A percentile compares a stretch with the other conserved stretches of the same genome.
Evolutionary conservation across 2,888 invertebrate species (phyloP).

Genomic region (Formica aserva): DNA sequence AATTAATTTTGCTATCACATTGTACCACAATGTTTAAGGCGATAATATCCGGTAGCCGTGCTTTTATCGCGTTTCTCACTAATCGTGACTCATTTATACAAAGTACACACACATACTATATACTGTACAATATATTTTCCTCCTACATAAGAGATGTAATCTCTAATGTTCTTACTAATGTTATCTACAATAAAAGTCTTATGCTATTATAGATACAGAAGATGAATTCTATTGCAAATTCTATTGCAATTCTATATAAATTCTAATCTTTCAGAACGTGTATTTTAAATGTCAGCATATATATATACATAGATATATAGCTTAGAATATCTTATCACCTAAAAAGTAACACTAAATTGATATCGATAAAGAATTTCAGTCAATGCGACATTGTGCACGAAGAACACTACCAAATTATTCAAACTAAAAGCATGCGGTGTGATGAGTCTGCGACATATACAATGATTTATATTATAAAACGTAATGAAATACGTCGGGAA

Average conservation of each 20-base stretch:
- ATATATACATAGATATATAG: background rate
- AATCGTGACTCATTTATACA: slow-evolving; percentile 56
- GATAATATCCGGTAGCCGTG: slow-evolving; percentile 44
- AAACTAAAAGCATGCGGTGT: slow-evolving; percentile 67
- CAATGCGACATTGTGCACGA: slow-evolving; percentile 15
- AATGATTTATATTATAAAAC: slow-evolving; percentile 57
- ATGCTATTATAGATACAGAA: background rate
- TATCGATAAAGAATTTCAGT: slow-evolving; percentile 34
- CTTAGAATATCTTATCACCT: slow-evolving; percentile 16
- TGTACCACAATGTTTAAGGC: background rate
- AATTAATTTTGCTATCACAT: slow-evolving; percentile 35
- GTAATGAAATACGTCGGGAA: slow-evolving; percentile 49
- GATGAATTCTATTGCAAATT: background rate
- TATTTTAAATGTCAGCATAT: slow-evolving; percentile 13
- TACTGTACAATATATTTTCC: slow-evolving; percentile 10
- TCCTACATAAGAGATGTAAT: slow-evolving; percentile 45
- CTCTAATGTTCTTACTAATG: background rate
- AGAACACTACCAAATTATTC: slow-evolving; percentile 55
- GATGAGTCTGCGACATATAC: slow-evolving; percentile 57
- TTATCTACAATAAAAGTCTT: slow-evolving; percentile 26
- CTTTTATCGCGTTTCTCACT: slow-evolving; percentile 51
- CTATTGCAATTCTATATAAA: background rate
- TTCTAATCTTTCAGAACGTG: slow-evolving; percentile 11
- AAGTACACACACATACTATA: slow-evolving; percentile 34
- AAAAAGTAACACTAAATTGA: slow-evolving; percentile 15